These are phyloP conservation scores for Triplophysa rosa DNA, from an alignment of 2,113 vertebrate species.

Conservation along the genomic window DNA sequence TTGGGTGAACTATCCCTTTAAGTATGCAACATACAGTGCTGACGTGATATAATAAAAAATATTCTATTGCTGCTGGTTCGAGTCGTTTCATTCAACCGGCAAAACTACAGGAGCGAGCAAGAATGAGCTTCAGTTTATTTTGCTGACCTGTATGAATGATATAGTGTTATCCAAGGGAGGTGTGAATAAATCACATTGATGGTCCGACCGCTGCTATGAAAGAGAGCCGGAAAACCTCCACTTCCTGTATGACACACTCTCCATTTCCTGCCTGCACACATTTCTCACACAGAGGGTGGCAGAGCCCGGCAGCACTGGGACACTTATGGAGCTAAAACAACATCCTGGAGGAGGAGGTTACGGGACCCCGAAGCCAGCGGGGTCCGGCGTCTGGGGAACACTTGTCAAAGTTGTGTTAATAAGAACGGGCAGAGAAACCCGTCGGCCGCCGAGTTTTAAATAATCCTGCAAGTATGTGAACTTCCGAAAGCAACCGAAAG, in stretches of 20 bases:
- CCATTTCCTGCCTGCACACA: constrained; percentile 57
- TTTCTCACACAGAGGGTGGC: constrained; percentile 65
- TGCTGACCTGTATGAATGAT: constrained; percentile 25
- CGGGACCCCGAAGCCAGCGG: constrained; percentile 52
- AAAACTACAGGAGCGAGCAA: constrained; percentile 3
- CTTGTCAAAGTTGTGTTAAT: constrained; percentile 64
- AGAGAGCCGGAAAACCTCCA: constrained; percentile 38
- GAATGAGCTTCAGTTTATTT: constrained; percentile 10
- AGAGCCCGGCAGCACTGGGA: constrained; percentile 56
- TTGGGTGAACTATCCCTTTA: no score
- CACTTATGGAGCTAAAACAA: constrained; percentile 65
- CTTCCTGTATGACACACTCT: constrained; percentile 61
- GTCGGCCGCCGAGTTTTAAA: constrained; percentile 37
- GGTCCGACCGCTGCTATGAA: constrained; percentile 33
- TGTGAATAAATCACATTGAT: constrained; percentile 26
- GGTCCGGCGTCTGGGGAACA: constrained; percentile 57
- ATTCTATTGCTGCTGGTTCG: neutral
- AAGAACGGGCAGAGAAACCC: constrained; percentile 49
- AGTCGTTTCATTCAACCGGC: constrained; percentile 30
- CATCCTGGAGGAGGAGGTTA: constrained; percentile 63
- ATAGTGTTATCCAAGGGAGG: neutral
- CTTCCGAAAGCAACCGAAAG: constrained; percentile 6
- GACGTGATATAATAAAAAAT: neutral
- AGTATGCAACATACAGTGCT: neutral
- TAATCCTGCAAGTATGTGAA: constrained; percentile 21